These are phyloP conservation scores for Chlorocebus sabaeus DNA, from an alignment of 2,113 vertebrate genomes.

Conservation along the genomic window DNA sequence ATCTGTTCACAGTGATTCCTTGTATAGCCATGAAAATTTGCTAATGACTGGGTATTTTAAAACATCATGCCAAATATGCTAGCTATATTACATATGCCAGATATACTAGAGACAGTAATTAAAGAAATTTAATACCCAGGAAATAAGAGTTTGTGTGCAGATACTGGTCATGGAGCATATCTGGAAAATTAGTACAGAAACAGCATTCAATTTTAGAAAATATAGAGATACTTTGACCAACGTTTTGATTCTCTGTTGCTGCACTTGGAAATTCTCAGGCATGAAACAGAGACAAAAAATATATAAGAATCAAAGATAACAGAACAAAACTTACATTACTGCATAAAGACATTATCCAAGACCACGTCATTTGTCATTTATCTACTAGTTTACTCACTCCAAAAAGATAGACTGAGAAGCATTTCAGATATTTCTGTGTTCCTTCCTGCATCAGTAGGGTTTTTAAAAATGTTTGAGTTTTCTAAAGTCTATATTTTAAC, in stretches of 20 bases:
- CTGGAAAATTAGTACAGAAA: not conserved
- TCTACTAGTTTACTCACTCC: not conserved
- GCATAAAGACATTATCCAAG: not conserved
- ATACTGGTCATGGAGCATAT: not conserved
- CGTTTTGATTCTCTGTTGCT: not conserved
- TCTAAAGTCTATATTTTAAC: not conserved
- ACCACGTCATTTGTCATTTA: not conserved
- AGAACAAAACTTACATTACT: not conserved
- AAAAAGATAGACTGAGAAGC: not conserved
- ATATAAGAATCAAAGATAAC: not conserved
- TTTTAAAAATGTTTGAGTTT: not conserved
- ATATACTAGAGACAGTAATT: not conserved
- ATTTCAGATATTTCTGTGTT: not conserved
- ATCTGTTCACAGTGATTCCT: not conserved
- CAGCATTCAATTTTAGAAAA: slow-evolving; percentile 5
- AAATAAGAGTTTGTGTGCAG: not conserved
- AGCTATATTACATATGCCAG: not conserved
- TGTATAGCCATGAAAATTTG: not conserved
- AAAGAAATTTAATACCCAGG: not conserved
- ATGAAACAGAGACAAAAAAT: not conserved
- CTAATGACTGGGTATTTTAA: slow-evolving; percentile 21
- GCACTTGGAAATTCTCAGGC: slow-evolving; percentile 14
- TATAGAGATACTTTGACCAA: not conserved
- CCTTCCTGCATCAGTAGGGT: not conserved
- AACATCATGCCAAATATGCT: not conserved